phyloP scores from a whole-genome alignment of 2,888 invertebrate species.

The Exocentrus adspersus region DNA sequence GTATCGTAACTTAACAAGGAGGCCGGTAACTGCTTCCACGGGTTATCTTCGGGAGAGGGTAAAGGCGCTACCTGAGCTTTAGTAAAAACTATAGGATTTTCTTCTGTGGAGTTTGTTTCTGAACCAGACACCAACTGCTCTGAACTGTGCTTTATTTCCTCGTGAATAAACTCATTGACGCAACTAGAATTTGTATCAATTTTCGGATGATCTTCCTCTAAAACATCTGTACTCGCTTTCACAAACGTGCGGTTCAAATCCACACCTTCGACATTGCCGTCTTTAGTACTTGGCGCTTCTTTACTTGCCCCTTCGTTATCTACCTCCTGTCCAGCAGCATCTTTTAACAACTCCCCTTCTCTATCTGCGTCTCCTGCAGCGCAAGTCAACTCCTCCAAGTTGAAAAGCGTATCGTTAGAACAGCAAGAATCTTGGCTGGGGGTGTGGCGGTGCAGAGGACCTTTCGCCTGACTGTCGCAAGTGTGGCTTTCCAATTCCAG shows the following conservation, averaged over 20 bases:
- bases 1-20: slow-evolving; percentile 50
- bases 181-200: not conserved
- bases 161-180: slow-evolving; percentile 35
- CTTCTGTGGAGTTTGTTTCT: slow-evolving; percentile 5
- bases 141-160: slow-evolving; percentile 35
- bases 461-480: slow-evolving; percentile 63
- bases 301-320: not conserved
- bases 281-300: not conserved
- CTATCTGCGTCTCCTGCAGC: slow-evolving; percentile 47
- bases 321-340: slow-evolving; percentile 13
- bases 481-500: slow-evolving; percentile 67
- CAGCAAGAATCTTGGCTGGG: slow-evolving; percentile 74
- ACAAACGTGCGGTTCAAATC: not conserved
- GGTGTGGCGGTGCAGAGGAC: slow-evolving; percentile 59
- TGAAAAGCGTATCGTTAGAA: slow-evolving; percentile 73
- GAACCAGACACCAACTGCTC: not conserved
- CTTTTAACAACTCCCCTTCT: slow-evolving; percentile 23
- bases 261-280: slow-evolving; percentile 7
- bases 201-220: not conserved
- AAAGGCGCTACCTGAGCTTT: slow-evolving; percentile 54
- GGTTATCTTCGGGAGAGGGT: slow-evolving; percentile 63
- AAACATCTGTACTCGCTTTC: not conserved
- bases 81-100: slow-evolving; percentile 14
- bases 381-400: slow-evolving; percentile 67
- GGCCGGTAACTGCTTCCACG: slow-evolving; percentile 59